These are phyloP conservation scores for Drosophila ambigua DNA, from an alignment of 1,140 invertebrate species.

Conservation along the genomic window DNA sequence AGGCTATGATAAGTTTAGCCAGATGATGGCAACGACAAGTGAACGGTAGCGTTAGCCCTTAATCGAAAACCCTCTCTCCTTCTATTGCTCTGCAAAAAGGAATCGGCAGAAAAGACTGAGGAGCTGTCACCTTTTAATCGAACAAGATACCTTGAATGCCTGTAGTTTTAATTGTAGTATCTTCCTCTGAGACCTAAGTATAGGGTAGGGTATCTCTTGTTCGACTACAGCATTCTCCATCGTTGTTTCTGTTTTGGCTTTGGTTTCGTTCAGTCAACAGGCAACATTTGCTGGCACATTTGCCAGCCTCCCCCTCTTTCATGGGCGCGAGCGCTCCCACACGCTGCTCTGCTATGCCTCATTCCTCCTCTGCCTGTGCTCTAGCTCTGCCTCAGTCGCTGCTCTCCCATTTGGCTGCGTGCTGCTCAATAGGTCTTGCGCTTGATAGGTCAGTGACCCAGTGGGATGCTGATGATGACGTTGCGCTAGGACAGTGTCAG, in stretches of 20 bases:
- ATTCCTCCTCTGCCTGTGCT: constrained; percentile 11
- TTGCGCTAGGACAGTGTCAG: constrained; percentile 62
- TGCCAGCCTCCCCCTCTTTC: constrained; percentile 31
- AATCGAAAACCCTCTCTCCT: no score
- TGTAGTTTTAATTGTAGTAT: no score
- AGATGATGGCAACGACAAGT: no score
- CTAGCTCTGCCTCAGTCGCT: constrained; percentile 10
- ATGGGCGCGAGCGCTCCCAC: constrained; percentile 12
- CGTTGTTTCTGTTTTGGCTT: constrained; percentile 50
- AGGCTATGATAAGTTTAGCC: no score
- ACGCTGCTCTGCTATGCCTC: constrained; percentile 19
- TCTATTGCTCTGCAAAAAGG: no score
- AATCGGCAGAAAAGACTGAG: no score
- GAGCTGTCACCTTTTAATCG: no score
- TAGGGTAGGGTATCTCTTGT: no score
- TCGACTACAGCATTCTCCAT: background rate
- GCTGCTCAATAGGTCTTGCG: constrained; percentile 77
- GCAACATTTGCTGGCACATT: constrained; percentile 70
- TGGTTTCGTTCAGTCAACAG: constrained; percentile 35
- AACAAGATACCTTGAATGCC: no score
- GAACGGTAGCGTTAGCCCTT: no score
- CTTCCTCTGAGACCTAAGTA: no score
- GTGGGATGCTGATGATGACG: constrained; percentile 51
- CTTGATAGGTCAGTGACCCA: constrained; percentile 81
- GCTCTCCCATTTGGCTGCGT: constrained; percentile 40